These are phyloP conservation scores for Siniperca scherzeri DNA, from an alignment of 2,797 vertebrate species.

Conservation along the genomic window DNA sequence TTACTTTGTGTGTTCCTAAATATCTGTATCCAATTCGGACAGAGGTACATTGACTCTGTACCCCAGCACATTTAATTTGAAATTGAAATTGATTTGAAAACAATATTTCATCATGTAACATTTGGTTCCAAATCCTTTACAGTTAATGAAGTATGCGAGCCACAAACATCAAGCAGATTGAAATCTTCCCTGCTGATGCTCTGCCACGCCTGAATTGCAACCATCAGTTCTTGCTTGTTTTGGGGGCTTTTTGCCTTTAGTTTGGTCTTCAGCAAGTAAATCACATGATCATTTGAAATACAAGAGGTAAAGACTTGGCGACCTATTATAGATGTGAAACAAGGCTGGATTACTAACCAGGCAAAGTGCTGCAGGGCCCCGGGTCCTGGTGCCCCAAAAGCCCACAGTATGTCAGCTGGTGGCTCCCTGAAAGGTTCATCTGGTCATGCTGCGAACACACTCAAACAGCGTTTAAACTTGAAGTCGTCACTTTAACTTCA, in stretches of 20 bases:
- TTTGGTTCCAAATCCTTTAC: not conserved
- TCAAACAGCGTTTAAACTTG: too few relatives aligned
- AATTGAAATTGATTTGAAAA: not conserved
- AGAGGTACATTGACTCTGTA: not conserved
- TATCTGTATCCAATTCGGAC: not conserved
- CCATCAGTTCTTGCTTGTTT: not conserved
- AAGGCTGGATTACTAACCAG: not conserved
- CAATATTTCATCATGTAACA: not conserved
- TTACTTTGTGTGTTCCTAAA: not conserved
- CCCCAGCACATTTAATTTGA: not conserved
- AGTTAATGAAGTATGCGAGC: not conserved
- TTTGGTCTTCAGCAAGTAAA: not conserved
- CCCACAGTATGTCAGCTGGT: not conserved
- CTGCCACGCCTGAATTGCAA: too few relatives aligned
- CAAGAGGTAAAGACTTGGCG: not conserved
- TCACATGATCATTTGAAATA: not conserved
- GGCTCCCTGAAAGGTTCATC: too few relatives aligned
- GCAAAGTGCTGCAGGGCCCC: not conserved
- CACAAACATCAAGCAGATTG: not conserved
- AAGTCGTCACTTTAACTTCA: not conserved
- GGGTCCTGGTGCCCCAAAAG: not conserved
- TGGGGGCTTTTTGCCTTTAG: not conserved
- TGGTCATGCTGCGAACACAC: too few relatives aligned
- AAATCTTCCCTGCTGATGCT: not conserved
- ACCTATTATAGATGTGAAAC: not conserved